Evolutionary conservation across 2,797 vertebrate species (phyloP).

Genomic region (Crenichthys baileyi): DNA sequence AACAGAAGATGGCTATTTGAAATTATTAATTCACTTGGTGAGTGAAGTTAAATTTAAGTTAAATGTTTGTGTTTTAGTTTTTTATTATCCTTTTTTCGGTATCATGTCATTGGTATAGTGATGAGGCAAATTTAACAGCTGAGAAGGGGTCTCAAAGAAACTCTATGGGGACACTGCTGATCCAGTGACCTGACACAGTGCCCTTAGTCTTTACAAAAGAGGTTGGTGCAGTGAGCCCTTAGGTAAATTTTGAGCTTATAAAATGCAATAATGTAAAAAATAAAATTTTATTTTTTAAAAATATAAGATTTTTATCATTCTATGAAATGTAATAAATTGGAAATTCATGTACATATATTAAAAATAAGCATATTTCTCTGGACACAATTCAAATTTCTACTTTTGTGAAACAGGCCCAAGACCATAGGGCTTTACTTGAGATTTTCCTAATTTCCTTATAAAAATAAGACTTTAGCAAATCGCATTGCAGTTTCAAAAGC

Average conservation of each 20-base stretch:
- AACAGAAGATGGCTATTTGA: constrained; percentile 44
- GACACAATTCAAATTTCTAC: too few relatives aligned
- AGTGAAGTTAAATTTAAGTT: constrained; percentile 5
- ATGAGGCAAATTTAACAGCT: constrained; percentile 19
- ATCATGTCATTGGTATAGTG: constrained; percentile 5
- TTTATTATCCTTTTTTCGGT: background rate
- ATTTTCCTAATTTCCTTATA: too few relatives aligned
- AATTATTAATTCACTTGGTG: constrained; percentile 36
- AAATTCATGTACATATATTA: background rate
- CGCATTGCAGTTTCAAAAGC: too few relatives aligned
- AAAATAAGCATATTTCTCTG: too few relatives aligned
- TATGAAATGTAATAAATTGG: background rate
- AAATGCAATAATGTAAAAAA: background rate
- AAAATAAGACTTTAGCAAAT: too few relatives aligned
- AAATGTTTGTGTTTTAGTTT: background rate
- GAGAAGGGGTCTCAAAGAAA: constrained; percentile 22
- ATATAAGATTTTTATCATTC: background rate
- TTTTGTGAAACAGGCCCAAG: too few relatives aligned
- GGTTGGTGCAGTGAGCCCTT: background rate
- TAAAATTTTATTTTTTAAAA: background rate
- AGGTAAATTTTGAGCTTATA: constrained; percentile 1
- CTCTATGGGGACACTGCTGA: constrained; percentile 12
- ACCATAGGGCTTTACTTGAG: too few relatives aligned
- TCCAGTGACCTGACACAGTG: too few relatives aligned
- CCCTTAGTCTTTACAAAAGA: too few relatives aligned